Percentiles rank a stretch among this genome's conserved stretches.
phyloP scores from a whole-genome alignment of 2,797 vertebrate genomes.

The Arrhamphus sclerolepis region DNA sequence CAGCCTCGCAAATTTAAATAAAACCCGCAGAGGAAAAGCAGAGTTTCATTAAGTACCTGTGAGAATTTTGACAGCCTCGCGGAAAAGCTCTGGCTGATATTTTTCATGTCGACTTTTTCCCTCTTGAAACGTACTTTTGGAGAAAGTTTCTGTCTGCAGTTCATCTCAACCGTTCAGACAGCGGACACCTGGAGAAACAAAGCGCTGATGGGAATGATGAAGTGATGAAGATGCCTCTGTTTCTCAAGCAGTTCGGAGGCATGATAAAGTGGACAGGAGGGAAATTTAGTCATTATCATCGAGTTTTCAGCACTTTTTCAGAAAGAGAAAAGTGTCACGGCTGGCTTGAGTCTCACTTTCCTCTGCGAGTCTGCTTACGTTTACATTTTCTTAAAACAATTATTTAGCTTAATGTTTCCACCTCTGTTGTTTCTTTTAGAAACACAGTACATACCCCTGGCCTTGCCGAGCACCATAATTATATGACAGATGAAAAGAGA shows the following conservation, averaged over 20 bases:
- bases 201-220: constrained; percentile 22
- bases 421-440: constrained; percentile 38
- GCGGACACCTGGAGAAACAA: constrained; percentile 64
- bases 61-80: constrained; percentile 24
- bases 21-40: constrained; percentile 26
- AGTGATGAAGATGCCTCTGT: constrained; percentile 53
- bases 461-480: constrained; percentile 61
- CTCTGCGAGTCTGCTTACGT: constrained; percentile 6
- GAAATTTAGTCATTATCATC: constrained; percentile 44
- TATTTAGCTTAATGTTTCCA: constrained; percentile 34
- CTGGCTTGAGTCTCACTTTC: constrained; percentile 23
- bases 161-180: constrained; percentile 31
- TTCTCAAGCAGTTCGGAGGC: constrained; percentile 43
- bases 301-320: constrained; percentile 7
- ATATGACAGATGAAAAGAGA: constrained; percentile 54
- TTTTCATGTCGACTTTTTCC: not conserved
- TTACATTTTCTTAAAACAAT: constrained; percentile 26
- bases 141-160: constrained; percentile 34
- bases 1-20: constrained; percentile 17
- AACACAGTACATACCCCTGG: constrained; percentile 54
- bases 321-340: not conserved
- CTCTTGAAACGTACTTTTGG: constrained; percentile 10
- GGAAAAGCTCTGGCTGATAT: constrained; percentile 15
- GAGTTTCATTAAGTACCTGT: constrained; percentile 37
- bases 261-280: constrained; percentile 26